These are phyloP conservation scores for Mesorhabditis spiculigera DNA, from an alignment of 2,888 invertebrate genomes.

Conservation along the genomic window DNA sequence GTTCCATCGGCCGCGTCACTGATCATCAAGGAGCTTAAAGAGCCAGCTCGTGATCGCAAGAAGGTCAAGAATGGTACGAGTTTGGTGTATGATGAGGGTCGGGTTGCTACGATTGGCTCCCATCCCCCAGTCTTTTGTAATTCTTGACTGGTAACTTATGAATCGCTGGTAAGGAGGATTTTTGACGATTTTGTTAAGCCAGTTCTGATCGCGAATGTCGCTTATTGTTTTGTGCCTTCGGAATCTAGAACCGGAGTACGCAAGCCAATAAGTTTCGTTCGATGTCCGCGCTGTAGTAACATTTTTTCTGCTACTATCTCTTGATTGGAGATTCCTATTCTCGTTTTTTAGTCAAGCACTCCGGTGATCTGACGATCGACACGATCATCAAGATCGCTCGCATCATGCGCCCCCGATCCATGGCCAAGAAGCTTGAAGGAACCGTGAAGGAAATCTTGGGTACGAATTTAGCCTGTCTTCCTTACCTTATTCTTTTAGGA, in stretches of 20 bases:
- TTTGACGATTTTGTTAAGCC: background rate
- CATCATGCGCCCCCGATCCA: conserved; percentile 87
- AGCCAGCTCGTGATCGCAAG: conserved; percentile 96
- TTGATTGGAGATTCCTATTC: conserved; percentile 6
- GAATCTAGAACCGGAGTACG: no score
- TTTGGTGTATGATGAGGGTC: conserved; percentile 39
- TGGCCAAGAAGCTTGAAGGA: conserved; percentile 86
- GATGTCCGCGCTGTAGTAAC: no score
- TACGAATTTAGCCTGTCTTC: conserved; percentile 13
- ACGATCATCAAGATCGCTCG: conserved; percentile 86
- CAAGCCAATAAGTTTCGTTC: no score
- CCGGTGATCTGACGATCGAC: conserved; percentile 88
- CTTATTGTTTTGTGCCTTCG: no score
- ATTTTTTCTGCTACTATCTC: background rate
- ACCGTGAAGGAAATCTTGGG: conserved; percentile 74
- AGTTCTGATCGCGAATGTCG: no score
- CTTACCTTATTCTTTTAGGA: conserved; percentile 41
- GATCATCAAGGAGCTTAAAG: conserved; percentile 94
- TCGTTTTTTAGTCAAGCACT: conserved; percentile 83
- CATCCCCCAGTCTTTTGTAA: conserved; percentile 56
- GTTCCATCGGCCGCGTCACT: conserved; percentile 96
- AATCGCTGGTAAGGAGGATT: background rate
- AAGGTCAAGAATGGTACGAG: conserved; percentile 84
- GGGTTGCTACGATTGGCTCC: conserved; percentile 48
- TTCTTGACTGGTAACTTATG: conserved; percentile 17